Evolutionary conservation across 2,113 vertebrate genomes (phyloP), one percentile per base, ranked within the genome.

Genomic region (Carollia perspicillata): DNA sequence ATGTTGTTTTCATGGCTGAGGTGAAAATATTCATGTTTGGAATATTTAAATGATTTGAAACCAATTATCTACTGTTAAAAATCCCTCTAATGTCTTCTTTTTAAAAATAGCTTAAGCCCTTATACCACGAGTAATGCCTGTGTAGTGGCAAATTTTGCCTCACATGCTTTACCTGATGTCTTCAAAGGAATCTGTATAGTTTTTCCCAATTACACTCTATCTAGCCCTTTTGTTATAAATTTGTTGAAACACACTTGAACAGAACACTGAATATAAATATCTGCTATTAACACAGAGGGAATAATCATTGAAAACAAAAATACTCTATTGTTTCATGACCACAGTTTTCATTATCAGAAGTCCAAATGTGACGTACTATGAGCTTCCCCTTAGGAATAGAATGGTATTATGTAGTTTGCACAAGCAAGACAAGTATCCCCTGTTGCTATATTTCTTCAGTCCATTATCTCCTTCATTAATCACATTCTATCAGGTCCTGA

Each of bases 401-500:
- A 86, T 0, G 47, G 12, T 18, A 42, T 66, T 90, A 4, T 78
- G 91, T n/a, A 35, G 20, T 10, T 58, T 72, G n/a, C 20, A 95
- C 72, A 74, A 12, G 17, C 53, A 90, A 79, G 30, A 71, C 65
- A 90, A 72, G 49, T 9, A 0, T 12, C 44, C 71, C 80, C 44
- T 20, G 0, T 23, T 69, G 7, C 53, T 69, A 37, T 42, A 42
- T 65, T 91, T 92, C 92, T 60, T 72, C 80, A 97, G 94, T 35
- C 85, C 78, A 33, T 53, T 16, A 83, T 69, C 3, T 83, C 86
- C 92, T 94, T 53, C 78, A 79, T 80, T 58, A 96, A 89, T 89
- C 97, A 90, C 90, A 68, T 68, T 26, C 30, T 85, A 94, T 16
- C 63, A 28, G 20, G 51, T 16, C 84, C 18, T 78, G 58, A 77